Percentiles rank a stretch among this genome's conserved stretches.
Conservation (phyloP, 1,140 invertebrate genomes). For the Lepeophtheirus salmonis region DNA sequence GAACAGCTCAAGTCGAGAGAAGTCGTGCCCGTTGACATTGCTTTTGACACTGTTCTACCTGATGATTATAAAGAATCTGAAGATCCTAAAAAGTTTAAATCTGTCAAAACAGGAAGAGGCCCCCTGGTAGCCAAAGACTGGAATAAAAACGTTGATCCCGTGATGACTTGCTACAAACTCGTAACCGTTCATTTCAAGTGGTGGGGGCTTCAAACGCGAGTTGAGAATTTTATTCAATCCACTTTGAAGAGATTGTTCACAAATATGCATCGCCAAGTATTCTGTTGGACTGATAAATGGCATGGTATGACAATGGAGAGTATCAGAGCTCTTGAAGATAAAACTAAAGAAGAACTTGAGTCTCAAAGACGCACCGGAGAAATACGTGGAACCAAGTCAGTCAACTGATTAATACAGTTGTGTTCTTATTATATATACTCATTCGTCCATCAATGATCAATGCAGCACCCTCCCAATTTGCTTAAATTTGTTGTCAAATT, state of each 20-base stretch:
- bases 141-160: slow-evolving; percentile 55
- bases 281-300: slow-evolving; percentile 91
- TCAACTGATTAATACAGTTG: neutral
- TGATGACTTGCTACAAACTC: slow-evolving; percentile 97
- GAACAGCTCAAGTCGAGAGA: slow-evolving; percentile 75
- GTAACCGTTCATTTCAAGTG: slow-evolving; percentile 97
- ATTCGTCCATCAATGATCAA: too few relatives aligned
- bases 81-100: slow-evolving; percentile 58
- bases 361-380: neutral
- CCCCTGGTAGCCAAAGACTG: slow-evolving; percentile 58
- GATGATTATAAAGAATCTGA: slow-evolving; percentile 72
- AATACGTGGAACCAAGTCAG: slow-evolving; percentile 1
- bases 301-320: slow-evolving; percentile 83
- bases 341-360: slow-evolving; percentile 75
- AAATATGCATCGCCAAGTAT: slow-evolving; percentile 94
- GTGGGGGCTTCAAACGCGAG: slow-evolving; percentile 84
- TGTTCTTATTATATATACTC: too few relatives aligned
- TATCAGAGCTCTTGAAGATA: slow-evolving; percentile 74
- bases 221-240: slow-evolving; percentile 87
- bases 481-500: too few relatives aligned
- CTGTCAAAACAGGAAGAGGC: slow-evolving; percentile 61
- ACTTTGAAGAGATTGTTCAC: slow-evolving; percentile 85
- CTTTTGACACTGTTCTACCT: slow-evolving; percentile 57
- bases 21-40: slow-evolving; percentile 80
- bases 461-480: too few relatives aligned